phyloP scores from a whole-genome alignment of 2,113 vertebrate genomes.

The Phyllopteryx taeniolatus region DNA sequence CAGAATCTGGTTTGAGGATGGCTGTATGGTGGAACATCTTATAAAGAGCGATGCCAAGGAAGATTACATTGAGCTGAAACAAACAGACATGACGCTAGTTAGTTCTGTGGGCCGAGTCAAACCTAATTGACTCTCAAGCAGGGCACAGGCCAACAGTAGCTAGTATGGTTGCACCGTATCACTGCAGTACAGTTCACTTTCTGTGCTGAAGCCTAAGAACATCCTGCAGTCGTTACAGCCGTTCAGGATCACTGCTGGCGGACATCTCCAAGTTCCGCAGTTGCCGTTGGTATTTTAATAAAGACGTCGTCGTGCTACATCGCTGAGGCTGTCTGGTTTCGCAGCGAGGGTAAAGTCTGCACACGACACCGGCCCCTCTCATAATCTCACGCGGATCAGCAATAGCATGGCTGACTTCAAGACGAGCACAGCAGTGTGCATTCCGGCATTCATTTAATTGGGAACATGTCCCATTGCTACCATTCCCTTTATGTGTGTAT shows the following conservation, averaged over 20 bases:
- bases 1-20: conserved; percentile 97
- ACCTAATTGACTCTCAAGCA: conserved; percentile 40
- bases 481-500: conserved; percentile 5
- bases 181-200: conserved; percentile 38
- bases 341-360: conserved; percentile 19
- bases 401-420: conserved; percentile 45
- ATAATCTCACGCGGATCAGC: conserved; percentile 36
- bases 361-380: conserved; percentile 25
- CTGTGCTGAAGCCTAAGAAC: conserved; percentile 34
- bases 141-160: conserved; percentile 1
- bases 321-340: conserved; percentile 22
- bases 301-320: conserved; percentile 25
- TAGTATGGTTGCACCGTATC: conserved; percentile 37
- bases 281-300: conserved; percentile 37
- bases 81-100: conserved; percentile 33
- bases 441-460: conserved; percentile 53
- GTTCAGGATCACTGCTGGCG: conserved; percentile 39
- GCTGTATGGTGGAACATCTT: conserved; percentile 99
- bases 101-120: conserved; percentile 48
- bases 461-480: conserved; percentile 30
- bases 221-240: conserved; percentile 40
- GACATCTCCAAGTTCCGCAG: conserved; percentile 45
- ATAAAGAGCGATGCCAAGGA: conserved; percentile 97
- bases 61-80: conserved; percentile 97
- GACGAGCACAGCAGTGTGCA: conserved; percentile 28